Percentiles rank a stretch among this genome's conserved stretches.
Evolutionary conservation across 2,888 invertebrate species (phyloP).

Genomic region (Aphodius sticticus): DNA sequence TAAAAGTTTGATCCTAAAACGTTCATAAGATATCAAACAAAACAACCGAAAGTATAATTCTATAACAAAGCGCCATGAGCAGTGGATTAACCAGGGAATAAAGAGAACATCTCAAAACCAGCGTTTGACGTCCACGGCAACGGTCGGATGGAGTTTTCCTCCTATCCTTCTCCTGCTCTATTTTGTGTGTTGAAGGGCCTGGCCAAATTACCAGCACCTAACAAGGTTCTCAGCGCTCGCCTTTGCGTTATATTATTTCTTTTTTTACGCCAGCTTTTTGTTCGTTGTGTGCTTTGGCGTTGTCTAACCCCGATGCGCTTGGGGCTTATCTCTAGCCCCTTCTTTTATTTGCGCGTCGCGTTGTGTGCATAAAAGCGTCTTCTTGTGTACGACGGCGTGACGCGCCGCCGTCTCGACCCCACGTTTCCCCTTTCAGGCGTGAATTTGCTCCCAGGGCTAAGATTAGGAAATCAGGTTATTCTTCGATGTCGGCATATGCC

Average conservation of each 20-base stretch:
- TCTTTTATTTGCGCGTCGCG: not conserved
- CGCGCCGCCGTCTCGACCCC: not conserved
- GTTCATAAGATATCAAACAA: too few relatives aligned
- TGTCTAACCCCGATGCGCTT: not conserved
- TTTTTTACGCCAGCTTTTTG: not conserved
- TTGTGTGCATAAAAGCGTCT: slow-evolving; percentile 4
- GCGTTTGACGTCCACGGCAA: not conserved
- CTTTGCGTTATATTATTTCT: not conserved
- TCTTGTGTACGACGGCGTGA: not conserved
- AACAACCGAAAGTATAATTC: not conserved
- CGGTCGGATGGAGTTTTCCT: not conserved
- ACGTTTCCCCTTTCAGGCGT: not conserved
- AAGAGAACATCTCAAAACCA: not conserved
- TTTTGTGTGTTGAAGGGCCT: not conserved
- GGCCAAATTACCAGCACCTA: slow-evolving; percentile 4
- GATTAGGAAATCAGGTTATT: not conserved
- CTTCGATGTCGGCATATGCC: not conserved
- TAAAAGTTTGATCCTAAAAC: too few relatives aligned
- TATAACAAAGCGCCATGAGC: not conserved
- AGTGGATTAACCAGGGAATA: not conserved
- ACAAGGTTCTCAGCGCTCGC: slow-evolving; percentile 4
- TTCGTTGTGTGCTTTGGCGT: not conserved
- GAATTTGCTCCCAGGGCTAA: not conserved
- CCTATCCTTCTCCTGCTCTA: not conserved
- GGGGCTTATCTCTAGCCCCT: not conserved